Percentiles rank a stretch among this genome's conserved stretches.
Conservation (phyloP, 1,140 invertebrate species). For the Caenorhabditis brenneri region DNA sequence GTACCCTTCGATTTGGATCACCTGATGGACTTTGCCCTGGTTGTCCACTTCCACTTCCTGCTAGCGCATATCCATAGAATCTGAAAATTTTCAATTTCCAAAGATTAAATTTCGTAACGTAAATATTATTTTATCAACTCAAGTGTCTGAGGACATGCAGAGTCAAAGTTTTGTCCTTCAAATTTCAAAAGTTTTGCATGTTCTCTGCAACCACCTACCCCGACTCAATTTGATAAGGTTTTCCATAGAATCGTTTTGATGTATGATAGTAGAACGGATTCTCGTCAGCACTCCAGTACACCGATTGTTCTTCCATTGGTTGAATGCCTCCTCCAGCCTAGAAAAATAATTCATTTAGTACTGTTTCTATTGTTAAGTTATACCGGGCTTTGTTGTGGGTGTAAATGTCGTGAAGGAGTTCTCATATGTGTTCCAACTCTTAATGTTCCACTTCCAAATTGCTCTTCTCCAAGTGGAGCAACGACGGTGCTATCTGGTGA, state of each 20-base stretch:
- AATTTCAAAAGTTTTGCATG: neutral
- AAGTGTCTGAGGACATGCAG: too few relatives aligned
- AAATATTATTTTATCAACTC: too few relatives aligned
- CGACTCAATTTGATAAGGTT: constrained; percentile 64
- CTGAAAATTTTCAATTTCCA: constrained; percentile 27
- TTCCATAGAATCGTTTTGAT: constrained; percentile 66
- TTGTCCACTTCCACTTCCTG: constrained; percentile 21
- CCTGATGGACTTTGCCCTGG: constrained; percentile 1
- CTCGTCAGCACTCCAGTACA: constrained; percentile 70
- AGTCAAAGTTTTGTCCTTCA: too few relatives aligned
- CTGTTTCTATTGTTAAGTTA: neutral
- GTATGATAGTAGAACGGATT: constrained; percentile 71
- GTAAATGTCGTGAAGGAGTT: constrained; percentile 35
- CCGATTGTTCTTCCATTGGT: constrained; percentile 69
- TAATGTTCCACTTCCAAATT: constrained; percentile 43
- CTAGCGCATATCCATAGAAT: constrained; percentile 57
- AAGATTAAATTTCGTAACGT: too few relatives aligned
- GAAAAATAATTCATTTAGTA: neutral
- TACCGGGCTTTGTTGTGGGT: constrained; percentile 38
- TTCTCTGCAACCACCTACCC: constrained; percentile 54
- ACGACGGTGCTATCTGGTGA: constrained; percentile 58
- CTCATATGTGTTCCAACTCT: constrained; percentile 38
- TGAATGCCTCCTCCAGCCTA: constrained; percentile 52
- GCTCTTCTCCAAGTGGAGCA: constrained; percentile 58
- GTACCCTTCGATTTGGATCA: constrained; percentile 36